Evolutionary conservation across 1,140 invertebrate species (phyloP).

Genomic region (Bombus turneri): DNA sequence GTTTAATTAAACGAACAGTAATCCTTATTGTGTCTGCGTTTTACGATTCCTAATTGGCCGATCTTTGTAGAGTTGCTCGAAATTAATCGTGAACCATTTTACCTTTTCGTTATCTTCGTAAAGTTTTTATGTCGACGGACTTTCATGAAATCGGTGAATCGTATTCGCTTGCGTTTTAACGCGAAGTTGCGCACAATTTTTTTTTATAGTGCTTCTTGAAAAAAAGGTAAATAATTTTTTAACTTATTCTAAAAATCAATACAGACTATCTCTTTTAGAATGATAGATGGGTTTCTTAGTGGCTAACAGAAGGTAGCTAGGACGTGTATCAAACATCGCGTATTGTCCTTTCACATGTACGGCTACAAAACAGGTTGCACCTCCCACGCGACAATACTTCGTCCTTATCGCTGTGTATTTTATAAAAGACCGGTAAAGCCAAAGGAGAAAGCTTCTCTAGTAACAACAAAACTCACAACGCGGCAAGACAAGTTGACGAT

Average conservation of each 20-base stretch:
- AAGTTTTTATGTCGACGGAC: background rate
- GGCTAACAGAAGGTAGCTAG: background rate
- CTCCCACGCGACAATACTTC: background rate
- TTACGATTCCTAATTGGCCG: background rate
- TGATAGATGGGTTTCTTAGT: background rate
- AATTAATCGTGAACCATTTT: background rate
- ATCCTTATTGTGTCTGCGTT: conserved; percentile 8
- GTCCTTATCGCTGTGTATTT: conserved; percentile 21
- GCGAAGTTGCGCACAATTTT: too few relatives aligned
- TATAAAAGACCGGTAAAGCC: conserved; percentile 48
- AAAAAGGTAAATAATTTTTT: background rate
- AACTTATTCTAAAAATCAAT: background rate
- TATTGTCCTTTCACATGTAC: conserved; percentile 34
- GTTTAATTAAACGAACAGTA: conserved; percentile 61
- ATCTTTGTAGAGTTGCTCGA: background rate
- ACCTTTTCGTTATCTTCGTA: background rate
- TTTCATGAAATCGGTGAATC: background rate
- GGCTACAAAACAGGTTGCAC: conserved; percentile 9
- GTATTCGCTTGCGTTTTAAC: background rate
- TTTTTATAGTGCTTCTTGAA: background rate
- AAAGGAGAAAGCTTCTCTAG: conserved; percentile 11
- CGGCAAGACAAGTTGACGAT: background rate
- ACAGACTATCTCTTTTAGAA: background rate
- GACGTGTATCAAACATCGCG: conserved; percentile 6
- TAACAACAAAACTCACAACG: background rate